Base-by-base conservation (phyloP, 2,113 vertebrate genomes). In the Nerophis ophidion region DNA sequence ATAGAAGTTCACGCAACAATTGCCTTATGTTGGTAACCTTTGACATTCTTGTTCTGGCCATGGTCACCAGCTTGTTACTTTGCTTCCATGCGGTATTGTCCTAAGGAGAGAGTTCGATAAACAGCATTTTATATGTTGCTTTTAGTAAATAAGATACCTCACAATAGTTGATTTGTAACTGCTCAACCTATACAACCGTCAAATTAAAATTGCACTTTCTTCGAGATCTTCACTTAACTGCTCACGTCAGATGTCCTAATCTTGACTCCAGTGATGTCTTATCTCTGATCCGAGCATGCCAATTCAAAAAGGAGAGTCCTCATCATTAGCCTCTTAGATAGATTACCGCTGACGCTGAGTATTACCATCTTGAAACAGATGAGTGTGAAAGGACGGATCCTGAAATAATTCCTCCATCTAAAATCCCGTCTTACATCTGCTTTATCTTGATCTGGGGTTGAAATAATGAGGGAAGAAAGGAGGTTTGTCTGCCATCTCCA, bases 341-440 rank as follows among this genome's bases (percentile, higher is more conserved):
- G 74, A 82, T 80, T 71, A 74, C 68, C 67, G 50, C 44, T 11
- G 36, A 62, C 67, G 57, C 51, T 49, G 70, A 64, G 65, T 44
- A 71, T 72, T 76, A 70, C 60, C 44, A 14, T 71, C 57, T 57
- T 62, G 61, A 66, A 79, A 68, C 35, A 59, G 64, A 77, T 77
- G 67, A 72, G 61, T 78, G 70, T 13, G 56, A 77, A 38, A 69
- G 68, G 49, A 77, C 57, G 44, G 36, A 61, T 77, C 52, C 64
- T 0, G 2, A 80, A 83, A 84, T 75, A 77, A 80, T 72, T 52
- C 49, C 12, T 46, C 69, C 61, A 59, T 82, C 65, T 75, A 71
- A 84, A 61, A 36, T 75, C 59, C 70, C 72, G 74, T 75, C 71
- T 81, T 82, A 70, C 67, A 56, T 70, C 66, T 48, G 44, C 65